These are phyloP conservation scores for Aurelia aurita DNA, from an alignment of 30 jellyfish, hydroid and myxozoan species.

Conservation along the genomic window DNA sequence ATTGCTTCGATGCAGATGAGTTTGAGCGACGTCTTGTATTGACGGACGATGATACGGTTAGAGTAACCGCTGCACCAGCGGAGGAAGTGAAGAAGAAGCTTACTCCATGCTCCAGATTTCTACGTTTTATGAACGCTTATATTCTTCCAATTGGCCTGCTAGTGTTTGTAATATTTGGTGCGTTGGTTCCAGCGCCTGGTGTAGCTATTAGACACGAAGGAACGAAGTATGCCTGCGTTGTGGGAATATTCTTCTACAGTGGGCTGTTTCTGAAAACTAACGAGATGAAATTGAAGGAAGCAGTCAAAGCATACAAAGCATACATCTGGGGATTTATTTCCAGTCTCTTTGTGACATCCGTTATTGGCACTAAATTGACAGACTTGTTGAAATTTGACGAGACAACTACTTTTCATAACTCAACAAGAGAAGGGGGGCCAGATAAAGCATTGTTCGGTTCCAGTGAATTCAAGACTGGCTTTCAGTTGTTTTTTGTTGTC, in stretches of 20 bases:
- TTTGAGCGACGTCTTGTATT: conserved; percentile 57
- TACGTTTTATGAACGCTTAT: conserved; percentile 59
- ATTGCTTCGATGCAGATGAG: conserved; percentile 58
- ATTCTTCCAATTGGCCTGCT: conserved; percentile 84
- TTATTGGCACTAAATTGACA: conserved; percentile 81
- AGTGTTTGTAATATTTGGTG: conserved; percentile 82
- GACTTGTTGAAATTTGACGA: conserved; percentile 66
- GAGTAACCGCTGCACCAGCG: not conserved
- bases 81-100: conserved; percentile 47
- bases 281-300: conserved; percentile 87
- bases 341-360: conserved; percentile 69
- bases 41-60: conserved; percentile 59
- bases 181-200: conserved; percentile 89
- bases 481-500: conserved; percentile 78
- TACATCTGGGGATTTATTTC: conserved; percentile 82
- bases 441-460: conserved; percentile 76
- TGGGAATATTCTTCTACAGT: conserved; percentile 85
- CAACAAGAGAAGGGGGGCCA: conserved; percentile 46
- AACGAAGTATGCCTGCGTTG: conserved; percentile 79
- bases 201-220: conserved; percentile 77
- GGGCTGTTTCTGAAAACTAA: conserved; percentile 89
- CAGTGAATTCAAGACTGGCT: conserved; percentile 82
- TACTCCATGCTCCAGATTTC: conserved; percentile 30
- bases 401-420: conserved; percentile 18
- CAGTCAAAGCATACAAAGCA: conserved; percentile 88